Evolutionary conservation across 2,113 vertebrate genomes (phyloP).

Genomic region (Mobula hypostoma): DNA sequence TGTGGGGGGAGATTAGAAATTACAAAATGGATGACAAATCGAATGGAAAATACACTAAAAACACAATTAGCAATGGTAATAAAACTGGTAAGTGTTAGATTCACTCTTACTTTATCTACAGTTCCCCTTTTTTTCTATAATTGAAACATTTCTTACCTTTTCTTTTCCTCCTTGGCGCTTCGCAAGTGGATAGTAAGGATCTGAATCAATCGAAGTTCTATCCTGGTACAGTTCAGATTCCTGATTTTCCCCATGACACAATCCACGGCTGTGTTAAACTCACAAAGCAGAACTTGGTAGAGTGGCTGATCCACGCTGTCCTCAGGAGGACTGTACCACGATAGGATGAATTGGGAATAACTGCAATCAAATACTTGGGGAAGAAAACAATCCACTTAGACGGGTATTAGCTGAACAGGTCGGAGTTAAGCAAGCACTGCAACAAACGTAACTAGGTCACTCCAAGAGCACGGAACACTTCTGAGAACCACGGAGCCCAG

Average conservation of each 20-base stretch:
- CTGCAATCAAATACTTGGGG: constrained; percentile 59
- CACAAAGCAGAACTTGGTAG: constrained; percentile 51
- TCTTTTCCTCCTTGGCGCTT: constrained; percentile 50
- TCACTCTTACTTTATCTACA: background rate
- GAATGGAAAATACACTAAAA: background rate
- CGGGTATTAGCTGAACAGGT: background rate
- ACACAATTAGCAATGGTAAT: background rate
- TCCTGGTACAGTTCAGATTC: background rate
- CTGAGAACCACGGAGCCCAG: too few relatives aligned
- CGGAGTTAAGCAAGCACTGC: too few relatives aligned
- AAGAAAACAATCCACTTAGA: constrained; percentile 20
- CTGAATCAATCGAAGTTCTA: constrained; percentile 50
- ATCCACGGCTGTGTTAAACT: constrained; percentile 53
- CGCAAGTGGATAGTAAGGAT: constrained; percentile 60
- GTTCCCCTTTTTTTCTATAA: background rate
- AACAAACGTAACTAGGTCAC: too few relatives aligned
- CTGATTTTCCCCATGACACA: constrained; percentile 45
- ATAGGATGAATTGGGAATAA: constrained; percentile 55
- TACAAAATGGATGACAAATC: too few relatives aligned
- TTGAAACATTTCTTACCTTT: background rate
- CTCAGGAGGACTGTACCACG: constrained; percentile 55
- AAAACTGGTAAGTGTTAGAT: background rate
- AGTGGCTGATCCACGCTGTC: constrained; percentile 51
- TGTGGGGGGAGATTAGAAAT: too few relatives aligned
- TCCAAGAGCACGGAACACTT: too few relatives aligned